Base-by-base conservation (phyloP, 2,797 vertebrate species). In the Melanotaenia nigrans region DNA sequence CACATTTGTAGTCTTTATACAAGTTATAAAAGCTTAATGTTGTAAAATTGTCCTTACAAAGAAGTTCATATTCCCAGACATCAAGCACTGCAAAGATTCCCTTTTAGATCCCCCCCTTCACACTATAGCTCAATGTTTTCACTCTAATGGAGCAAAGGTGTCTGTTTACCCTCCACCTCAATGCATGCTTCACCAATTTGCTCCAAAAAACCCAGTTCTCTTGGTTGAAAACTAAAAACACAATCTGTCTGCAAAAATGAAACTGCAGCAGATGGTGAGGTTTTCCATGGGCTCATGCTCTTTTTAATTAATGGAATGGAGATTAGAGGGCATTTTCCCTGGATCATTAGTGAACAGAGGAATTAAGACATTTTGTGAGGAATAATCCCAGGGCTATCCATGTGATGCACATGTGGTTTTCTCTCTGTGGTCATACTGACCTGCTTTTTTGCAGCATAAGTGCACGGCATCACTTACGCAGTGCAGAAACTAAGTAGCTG, bases 251-350 rank as follows among this genome's bases (percentile, higher is more conserved):
- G 77, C 88, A 79, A 87, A 81, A 92, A 91, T 84, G 90, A 92
- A 90, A 88, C 90, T 40, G 75, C 88, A 90, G 92, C 93, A 94
- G 93, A 94, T 95, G 94, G 93, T 82, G 77, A 89, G 87, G 88
- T 91, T 92, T 91, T 93, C 90, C 89, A 87, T 72, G 87, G 90
- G 90, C 90, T 92, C 92, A 88, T 93, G 92, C 92, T 93, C 92
- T 93, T 94, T 93, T 95, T 95, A 94, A 94, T 95, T 94, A 95
- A 94, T 93, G 92, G 91, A 93, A 93, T 93, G 90, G 89, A 93
- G 94, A 95, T 95, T 95, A 94, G 89, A 91, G 92, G 90, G 93
- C 91, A 92, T 91, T 92, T 84, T 91, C 92, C 91, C 90, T 87
- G 92, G 92, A 94, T 95, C 93, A 93, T 95, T 94, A 95, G 92